A percentile compares a stretch with the other conserved stretches of the same genome.
phyloP scores from a whole-genome alignment of 2,797 vertebrate genomes.

The Bovichtus variegatus region DNA sequence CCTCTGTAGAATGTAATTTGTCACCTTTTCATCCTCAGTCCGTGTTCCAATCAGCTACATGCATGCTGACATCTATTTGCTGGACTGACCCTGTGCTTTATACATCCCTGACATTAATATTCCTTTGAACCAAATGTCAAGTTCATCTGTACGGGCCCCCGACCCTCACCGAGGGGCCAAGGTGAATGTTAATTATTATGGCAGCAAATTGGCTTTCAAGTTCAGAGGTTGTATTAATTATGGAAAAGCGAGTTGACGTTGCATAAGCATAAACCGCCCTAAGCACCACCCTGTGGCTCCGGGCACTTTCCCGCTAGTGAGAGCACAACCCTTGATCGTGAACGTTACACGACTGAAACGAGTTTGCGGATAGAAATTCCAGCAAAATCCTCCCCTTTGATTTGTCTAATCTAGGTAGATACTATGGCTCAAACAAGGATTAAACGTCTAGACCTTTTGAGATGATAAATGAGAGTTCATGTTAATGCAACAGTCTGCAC shows the following conservation, averaged over 20 bases:
- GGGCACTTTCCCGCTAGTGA: conserved; percentile 1
- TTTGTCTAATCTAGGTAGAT: conserved; percentile 1
- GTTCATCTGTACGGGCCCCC: conserved; percentile 42
- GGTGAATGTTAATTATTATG: conserved; percentile 73
- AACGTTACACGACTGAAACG: not conserved
- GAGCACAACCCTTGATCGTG: not conserved
- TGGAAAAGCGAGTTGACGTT: conserved; percentile 31
- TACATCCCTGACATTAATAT: conserved; percentile 64
- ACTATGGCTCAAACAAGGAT: not conserved
- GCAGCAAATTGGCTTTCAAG: conserved; percentile 64
- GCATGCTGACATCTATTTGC: conserved; percentile 46
- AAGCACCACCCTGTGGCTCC: not conserved
- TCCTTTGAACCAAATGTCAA: conserved; percentile 76
- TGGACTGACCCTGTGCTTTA: conserved; percentile 39
- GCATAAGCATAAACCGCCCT: conserved; percentile 29
- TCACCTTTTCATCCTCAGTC: conserved; percentile 53
- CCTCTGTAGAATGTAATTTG: conserved; percentile 36
- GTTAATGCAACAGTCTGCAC: not conserved
- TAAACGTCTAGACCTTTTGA: not conserved
- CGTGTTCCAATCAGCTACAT: conserved; percentile 40
- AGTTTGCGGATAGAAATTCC: not conserved
- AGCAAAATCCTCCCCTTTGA: not conserved
- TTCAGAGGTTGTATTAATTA: conserved; percentile 67
- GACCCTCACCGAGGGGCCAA: conserved; percentile 45
- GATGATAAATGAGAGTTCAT: not conserved